A percentile compares a stretch with the other conserved stretches of the same genome.
Evolutionary conservation across 2,113 vertebrate genomes (phyloP).

Genomic region (Psephotus haematonotus): DNA sequence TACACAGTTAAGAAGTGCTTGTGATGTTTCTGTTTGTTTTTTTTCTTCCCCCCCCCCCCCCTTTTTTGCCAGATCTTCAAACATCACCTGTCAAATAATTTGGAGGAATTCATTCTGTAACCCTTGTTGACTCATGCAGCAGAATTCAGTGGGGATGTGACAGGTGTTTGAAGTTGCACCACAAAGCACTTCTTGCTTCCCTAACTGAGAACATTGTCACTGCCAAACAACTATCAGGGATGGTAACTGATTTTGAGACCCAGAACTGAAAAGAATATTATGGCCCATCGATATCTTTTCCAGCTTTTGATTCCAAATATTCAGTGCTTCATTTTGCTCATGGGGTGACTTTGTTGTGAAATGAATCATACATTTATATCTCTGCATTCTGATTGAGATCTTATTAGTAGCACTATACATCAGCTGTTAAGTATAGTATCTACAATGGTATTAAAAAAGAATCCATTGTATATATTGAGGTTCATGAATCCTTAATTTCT

Average conservation of each 20-base stretch:
- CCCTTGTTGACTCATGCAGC: fast-evolving
- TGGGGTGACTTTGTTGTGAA: not conserved
- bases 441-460: not conserved
- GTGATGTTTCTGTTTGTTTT: not conserved
- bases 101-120: not conserved
- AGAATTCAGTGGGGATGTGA: constrained; percentile 6
- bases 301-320: not conserved
- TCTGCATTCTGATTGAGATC: not conserved
- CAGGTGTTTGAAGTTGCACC: not conserved
- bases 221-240: not conserved
- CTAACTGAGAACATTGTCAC: not conserved
- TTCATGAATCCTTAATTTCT: not conserved
- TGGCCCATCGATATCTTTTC: not conserved
- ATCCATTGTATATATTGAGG: not conserved
- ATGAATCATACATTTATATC: not conserved
- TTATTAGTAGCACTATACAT: not conserved
- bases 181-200: not conserved
- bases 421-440: not conserved
- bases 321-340: not conserved
- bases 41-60: too few relatives aligned
- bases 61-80: not conserved
- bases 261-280: not conserved
- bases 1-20: not conserved
- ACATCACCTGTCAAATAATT: not conserved
- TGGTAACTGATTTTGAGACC: not conserved